Conservation (phyloP, 2,113 vertebrate species). For the Rhodinocichla rosea region DNA sequence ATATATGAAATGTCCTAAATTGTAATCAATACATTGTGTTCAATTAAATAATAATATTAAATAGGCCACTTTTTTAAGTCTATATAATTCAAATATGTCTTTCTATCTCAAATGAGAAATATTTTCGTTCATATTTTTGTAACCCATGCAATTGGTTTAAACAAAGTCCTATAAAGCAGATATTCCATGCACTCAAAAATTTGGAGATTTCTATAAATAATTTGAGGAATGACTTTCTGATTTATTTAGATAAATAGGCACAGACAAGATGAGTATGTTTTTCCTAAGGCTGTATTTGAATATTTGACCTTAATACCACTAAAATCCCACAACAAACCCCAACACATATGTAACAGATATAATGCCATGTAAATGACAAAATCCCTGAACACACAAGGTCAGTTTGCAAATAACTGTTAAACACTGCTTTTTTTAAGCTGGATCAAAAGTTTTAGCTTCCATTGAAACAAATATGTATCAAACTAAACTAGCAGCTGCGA, state of each 20-base stretch:
- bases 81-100: background rate
- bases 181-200: background rate
- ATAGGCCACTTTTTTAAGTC: background rate
- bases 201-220: background rate
- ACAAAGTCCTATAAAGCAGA: background rate
- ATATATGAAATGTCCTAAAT: background rate
- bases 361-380: background rate
- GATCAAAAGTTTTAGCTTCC: background rate
- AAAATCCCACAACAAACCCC: background rate
- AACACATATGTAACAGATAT: background rate
- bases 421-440: background rate
- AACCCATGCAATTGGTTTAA: background rate
- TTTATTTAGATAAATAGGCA: background rate
- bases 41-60: background rate
- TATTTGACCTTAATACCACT: constrained; percentile 8
- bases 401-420: background rate
- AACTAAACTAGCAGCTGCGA: background rate
- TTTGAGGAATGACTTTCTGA: background rate
- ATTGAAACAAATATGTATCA: background rate
- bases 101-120: background rate
- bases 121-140: background rate
- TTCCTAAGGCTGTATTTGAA: background rate
- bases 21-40: background rate
- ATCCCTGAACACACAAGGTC: background rate
- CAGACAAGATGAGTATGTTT: background rate